These are phyloP conservation scores for Andrena minutula DNA, from an alignment of 2,888 invertebrate genomes.

Conservation along the genomic window DNA sequence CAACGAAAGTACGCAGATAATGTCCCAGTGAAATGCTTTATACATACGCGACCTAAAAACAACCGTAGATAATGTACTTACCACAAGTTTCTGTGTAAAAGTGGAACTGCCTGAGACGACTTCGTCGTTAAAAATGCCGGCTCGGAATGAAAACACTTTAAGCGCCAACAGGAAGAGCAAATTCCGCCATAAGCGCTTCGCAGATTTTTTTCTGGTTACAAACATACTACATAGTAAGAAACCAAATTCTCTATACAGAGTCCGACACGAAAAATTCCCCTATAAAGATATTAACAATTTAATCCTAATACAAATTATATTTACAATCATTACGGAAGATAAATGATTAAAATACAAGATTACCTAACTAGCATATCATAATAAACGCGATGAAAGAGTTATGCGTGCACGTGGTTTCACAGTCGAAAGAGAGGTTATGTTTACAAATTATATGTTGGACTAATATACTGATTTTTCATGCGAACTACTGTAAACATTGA, in stretches of 20 bases:
- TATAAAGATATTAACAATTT: neutral
- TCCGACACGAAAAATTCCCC: neutral
- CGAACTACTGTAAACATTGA: neutral
- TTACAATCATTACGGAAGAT: neutral
- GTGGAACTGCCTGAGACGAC: neutral
- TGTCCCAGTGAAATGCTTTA: neutral
- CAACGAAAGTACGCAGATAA: neutral
- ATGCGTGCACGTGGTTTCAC: neutral
- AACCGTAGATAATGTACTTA: slow-evolving; percentile 20
- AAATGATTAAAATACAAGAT: neutral
- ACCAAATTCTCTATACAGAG: slow-evolving; percentile 16
- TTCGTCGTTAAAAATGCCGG: slow-evolving; percentile 20
- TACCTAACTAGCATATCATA: neutral
- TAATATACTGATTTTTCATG: slow-evolving; percentile 7
- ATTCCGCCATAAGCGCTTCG: slow-evolving; percentile 35
- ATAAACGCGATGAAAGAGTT: neutral
- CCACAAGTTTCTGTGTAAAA: neutral
- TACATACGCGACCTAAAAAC: neutral
- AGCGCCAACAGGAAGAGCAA: slow-evolving; percentile 59
- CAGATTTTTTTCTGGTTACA: neutral
- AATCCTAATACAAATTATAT: neutral
- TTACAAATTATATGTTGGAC: neutral
- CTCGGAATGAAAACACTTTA: slow-evolving; percentile 28
- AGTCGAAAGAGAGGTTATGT: slow-evolving; percentile 27
- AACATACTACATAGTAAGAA: neutral